Base-by-base conservation (phyloP, 2,797 vertebrate genomes). In the Novumbra hubbsi region DNA sequence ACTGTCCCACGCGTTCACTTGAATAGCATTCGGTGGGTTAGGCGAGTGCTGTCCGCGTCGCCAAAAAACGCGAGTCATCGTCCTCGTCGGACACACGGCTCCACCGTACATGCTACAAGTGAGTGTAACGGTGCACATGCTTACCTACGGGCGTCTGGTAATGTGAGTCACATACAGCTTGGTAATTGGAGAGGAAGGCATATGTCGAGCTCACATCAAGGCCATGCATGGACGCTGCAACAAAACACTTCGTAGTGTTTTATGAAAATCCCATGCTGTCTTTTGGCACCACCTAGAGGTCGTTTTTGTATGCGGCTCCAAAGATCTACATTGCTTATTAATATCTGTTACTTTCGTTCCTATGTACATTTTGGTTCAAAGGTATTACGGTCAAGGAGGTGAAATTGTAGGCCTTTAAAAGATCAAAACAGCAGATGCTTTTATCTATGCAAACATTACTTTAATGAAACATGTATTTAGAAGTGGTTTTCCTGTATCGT, bases 241-340 rank as follows among this genome's bases (percentile, higher is more conserved):
- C 71, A 34, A 73, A 73, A 71, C 62, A 16, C 71, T 73, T 66
- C 74, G 30, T 52, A n/a, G 50, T 5, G 6, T 52, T 66, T 63
- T 62, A 73, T 71, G 73, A 70, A 76, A 70, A 73, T 52, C 27
- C 19, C 28, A n/a, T 52, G 49, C 76, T 68, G 41, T 73, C 75
- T 41, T 32, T 63, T 55, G 71, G 72, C 49, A 72, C 63, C 78
- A 80, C 72, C 78, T 76, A 76, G 55, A 9, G 55, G 55, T 57
- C 0, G 17, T 24, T 57, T 12, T 14, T 57, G 41, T 45, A 45
- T 45, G 41, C 41, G 41, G 6, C 2, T 45, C 41, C 11, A 45
- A 45, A 1, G 41, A 8, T 45, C 41, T 45, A 45, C 41, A 45
- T 1, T 12, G 41, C 41, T 45, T 8, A 45, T 3, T 45, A 45